phyloP scores from a whole-genome alignment of 2,797 vertebrate species.

The Anas bahamensis region DNA sequence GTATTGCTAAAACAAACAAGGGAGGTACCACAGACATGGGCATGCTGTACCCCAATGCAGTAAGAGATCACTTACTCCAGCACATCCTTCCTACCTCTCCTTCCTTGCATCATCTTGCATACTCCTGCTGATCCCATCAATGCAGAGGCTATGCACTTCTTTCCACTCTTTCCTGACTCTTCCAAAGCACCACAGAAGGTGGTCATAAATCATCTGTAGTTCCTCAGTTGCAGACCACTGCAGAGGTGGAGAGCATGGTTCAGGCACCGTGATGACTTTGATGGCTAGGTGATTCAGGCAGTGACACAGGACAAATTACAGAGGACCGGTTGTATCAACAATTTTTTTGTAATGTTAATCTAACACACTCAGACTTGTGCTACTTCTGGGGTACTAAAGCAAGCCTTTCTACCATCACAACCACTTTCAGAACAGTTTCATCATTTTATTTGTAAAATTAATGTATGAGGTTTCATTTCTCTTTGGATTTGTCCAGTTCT shows the following conservation, averaged over 20 bases:
- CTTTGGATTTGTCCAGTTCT: not conserved
- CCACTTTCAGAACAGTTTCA: not conserved
- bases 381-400: not conserved
- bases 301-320: not conserved
- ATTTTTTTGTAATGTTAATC: not conserved
- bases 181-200: not conserved
- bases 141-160: not conserved
- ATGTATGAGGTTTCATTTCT: not conserved
- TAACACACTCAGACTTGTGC: not conserved
- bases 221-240: not conserved
- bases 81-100: not conserved
- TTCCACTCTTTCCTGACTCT: not conserved
- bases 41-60: not conserved
- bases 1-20: not conserved
- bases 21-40: not conserved
- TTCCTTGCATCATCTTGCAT: not conserved
- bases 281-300: not conserved
- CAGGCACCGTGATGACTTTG: not conserved
- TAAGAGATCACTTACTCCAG: not conserved
- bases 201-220: not conserved
- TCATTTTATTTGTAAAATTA: not conserved
- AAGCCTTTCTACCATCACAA: not conserved
- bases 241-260: accelerated
- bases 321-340: not conserved
- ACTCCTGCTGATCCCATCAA: not conserved